These are phyloP conservation scores for Galerucella calmariensis DNA, from an alignment of 2,888 invertebrate genomes.

Conservation along the genomic window DNA sequence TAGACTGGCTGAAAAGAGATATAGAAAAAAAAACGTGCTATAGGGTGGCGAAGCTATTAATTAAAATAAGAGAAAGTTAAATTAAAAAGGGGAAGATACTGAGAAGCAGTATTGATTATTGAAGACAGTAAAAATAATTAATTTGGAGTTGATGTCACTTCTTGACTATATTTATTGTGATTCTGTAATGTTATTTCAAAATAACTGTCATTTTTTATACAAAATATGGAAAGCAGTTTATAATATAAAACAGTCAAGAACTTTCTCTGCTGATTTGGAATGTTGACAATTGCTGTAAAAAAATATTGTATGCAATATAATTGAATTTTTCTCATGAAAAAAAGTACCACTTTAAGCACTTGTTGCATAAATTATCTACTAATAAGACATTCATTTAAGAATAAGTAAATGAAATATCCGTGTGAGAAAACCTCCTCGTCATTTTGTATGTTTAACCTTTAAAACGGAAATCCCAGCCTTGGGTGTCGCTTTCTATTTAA, in stretches of 20 bases:
- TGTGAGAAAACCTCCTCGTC: neutral
- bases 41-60: slow-evolving; percentile 13
- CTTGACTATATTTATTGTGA: neutral
- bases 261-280: too few species aligned
- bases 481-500: slow-evolving; percentile 26
- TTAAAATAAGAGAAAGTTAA: slow-evolving; percentile 16
- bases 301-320: too few species aligned
- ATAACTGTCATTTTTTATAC: too few species aligned
- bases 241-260: too few species aligned
- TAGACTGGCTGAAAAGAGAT: neutral
- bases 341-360: too few species aligned
- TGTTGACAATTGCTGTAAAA: too few species aligned
- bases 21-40: neutral
- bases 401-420: neutral
- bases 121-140: neutral
- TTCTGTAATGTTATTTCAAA: too few species aligned
- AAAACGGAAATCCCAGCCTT: slow-evolving; percentile 7
- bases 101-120: slow-evolving; percentile 3
- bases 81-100: slow-evolving; percentile 6
- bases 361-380: too few species aligned
- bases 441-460: slow-evolving; percentile 2
- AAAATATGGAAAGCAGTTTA: too few species aligned
- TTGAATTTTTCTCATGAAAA: too few species aligned
- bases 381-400: too few species aligned
- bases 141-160: neutral